A percentile compares a stretch with the other conserved stretches of the same genome.
phyloP scores from a whole-genome alignment of 2,888 invertebrate species.

The Latrodectus hesperus region DNA sequence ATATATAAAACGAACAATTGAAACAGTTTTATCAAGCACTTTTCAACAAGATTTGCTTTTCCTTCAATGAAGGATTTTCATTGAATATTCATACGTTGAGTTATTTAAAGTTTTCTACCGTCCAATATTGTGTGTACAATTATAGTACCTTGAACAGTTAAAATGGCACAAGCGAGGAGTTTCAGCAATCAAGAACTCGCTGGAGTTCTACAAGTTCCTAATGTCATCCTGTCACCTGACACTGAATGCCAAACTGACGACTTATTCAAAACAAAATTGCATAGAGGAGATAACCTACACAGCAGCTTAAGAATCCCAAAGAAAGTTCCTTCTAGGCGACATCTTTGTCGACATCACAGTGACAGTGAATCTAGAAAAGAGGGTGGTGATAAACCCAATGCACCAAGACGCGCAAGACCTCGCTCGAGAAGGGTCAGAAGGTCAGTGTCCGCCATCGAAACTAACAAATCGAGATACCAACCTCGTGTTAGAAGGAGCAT shows the following conservation, averaged over 20 bases:
- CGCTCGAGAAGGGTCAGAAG: conserved; percentile 27
- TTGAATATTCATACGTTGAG: no score
- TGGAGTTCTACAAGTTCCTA: conserved; percentile 26
- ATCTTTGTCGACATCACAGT: conserved; percentile 57
- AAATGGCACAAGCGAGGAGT: conserved; percentile 3
- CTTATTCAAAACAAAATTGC: neutral
- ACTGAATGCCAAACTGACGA: neutral
- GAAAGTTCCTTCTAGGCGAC: conserved; percentile 9
- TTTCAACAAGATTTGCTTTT: no score
- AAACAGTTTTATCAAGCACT: no score
- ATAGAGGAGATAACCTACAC: conserved; percentile 16
- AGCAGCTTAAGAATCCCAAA: conserved; percentile 34
- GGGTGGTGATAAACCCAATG: neutral
- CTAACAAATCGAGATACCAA: conserved; percentile 26
- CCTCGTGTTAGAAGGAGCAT: conserved; percentile 56
- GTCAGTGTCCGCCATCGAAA: conserved; percentile 57
- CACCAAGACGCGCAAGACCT: neutral
- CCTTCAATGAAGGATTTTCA: no score
- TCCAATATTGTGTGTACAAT: no score
- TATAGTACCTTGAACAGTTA: neutral
- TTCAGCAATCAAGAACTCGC: conserved; percentile 15
- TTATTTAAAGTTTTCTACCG: no score
- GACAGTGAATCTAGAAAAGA: conserved; percentile 32
- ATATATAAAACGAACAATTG: no score
- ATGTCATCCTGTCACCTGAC: conserved; percentile 31